Base-by-base conservation (phyloP, 2,113 vertebrate species). In the Melanerpes aurifrons region DNA sequence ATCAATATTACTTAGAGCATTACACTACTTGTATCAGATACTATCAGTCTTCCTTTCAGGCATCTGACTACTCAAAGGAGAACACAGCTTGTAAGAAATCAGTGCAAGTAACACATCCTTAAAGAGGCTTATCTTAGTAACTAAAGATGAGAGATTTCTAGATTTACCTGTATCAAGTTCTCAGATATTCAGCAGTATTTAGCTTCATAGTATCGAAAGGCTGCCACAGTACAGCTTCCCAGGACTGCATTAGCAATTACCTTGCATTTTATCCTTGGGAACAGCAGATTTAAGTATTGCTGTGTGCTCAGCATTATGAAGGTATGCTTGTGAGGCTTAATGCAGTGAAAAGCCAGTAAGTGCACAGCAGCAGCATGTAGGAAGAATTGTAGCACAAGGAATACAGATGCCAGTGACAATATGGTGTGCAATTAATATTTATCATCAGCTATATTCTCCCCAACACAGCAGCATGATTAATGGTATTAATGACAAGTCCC, bases 201-300 rank as follows among this genome's bases (percentile, higher is more conserved):
- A 94, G 82, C 86, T 96, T 61, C 56, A 66, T 3, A 87, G 69
- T 35, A 92, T 80, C 90, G 83, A 94, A 75, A 92, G 82, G 59
- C 63, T 89, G 63, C 45, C 78, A 64, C 20, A 75, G 79, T n/a
- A 77, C 9, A 3, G 84, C 58, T 76, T 77, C 86, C 72, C 59
- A 82, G 90, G 93, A 86, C 89, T 92, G 84, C 90, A 97, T 89
- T 84, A 94, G 87, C 89, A 90, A 83, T 89, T 94, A 91, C 54
- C 82, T 94, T 92, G 82, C 76, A 87, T 94, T 95, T 91, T 91
- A 94, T 89, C 94, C 76, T 82, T 92, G 62, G 78, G 70, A 91
- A 94, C 43, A 90, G 53, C 35, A 93, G 53, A 86, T 87, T 82
- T 76, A 89, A 92, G 66, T 59, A 45, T 20, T 53, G 54, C 84